A percentile compares a stretch with the other conserved stretches of the same genome.
Conservation (phyloP, 1,140 invertebrate species). For the Sweltsa coloradensis region DNA sequence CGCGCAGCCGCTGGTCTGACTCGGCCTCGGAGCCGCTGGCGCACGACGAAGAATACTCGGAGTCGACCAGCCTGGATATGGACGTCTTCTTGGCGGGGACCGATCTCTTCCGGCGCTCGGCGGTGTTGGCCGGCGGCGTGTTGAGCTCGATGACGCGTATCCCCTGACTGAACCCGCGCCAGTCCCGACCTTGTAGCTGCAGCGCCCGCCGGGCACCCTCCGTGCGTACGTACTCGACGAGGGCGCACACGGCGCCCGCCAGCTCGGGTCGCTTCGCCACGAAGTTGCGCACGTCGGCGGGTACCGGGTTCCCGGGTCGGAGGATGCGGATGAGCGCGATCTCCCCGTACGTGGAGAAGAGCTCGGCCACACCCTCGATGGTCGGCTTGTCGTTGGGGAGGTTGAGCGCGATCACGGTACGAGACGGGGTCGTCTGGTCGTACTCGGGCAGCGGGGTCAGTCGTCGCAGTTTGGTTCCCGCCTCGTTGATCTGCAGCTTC, state of each 20-base stretch:
- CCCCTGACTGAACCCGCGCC: slow-evolving; percentile 18
- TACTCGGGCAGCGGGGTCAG: slow-evolving; percentile 73
- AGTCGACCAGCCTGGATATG: slow-evolving; percentile 19
- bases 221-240: slow-evolving; percentile 81
- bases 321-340: slow-evolving; percentile 77
- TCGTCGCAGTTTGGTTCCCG: slow-evolving; percentile 80
- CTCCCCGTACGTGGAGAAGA: slow-evolving; percentile 77
- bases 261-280: slow-evolving; percentile 83
- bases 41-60: slow-evolving; percentile 41
- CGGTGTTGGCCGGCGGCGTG: slow-evolving; percentile 19
- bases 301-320: slow-evolving; percentile 72
- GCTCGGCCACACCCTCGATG: slow-evolving; percentile 75
- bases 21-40: slow-evolving; percentile 54
- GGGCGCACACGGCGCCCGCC: slow-evolving; percentile 67
- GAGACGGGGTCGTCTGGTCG: slow-evolving; percentile 81
- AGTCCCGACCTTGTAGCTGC: slow-evolving; percentile 50
- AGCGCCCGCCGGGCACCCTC: slow-evolving; percentile 69
- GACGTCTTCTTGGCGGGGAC: slow-evolving; percentile 25
- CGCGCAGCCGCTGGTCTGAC: slow-evolving; percentile 32
- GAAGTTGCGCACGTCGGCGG: slow-evolving; percentile 77
- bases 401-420: slow-evolving; percentile 77
- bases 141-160: slow-evolving; percentile 17
- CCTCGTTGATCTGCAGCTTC: slow-evolving; percentile 79
- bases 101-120: slow-evolving; percentile 25
- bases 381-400: slow-evolving; percentile 71